These are phyloP conservation scores for Quadroppia sp. DNA, from an alignment of 2,888 invertebrate species.

Conservation along the genomic window DNA sequence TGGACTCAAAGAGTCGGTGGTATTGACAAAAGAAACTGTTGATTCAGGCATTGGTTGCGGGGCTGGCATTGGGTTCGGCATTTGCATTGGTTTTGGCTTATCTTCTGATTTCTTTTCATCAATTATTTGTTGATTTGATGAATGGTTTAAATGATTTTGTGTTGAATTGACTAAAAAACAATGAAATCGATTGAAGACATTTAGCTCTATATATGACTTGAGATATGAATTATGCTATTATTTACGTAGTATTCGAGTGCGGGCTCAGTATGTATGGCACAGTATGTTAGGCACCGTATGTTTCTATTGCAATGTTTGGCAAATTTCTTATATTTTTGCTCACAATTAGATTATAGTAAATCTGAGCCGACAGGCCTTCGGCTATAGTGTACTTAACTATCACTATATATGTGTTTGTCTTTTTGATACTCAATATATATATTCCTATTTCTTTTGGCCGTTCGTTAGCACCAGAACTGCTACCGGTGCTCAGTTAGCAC, in stretches of 20 bases:
- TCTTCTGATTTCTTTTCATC: background rate
- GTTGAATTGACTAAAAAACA: background rate
- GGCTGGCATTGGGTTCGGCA: background rate
- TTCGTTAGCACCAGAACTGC: background rate
- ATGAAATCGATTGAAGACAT: no score
- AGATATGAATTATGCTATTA: background rate
- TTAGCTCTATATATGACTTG: constrained; percentile 1
- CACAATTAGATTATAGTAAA: constrained; percentile 16
- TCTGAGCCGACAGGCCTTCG: background rate
- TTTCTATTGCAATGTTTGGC: constrained; percentile 29
- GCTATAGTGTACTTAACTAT: constrained; percentile 11
- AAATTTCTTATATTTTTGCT: background rate
- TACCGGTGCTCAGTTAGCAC: background rate
- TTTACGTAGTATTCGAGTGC: constrained; percentile 3
- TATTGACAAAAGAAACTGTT: no score
- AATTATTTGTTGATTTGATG: background rate
- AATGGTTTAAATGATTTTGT: background rate
- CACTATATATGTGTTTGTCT: constrained; percentile 17
- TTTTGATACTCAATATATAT: constrained; percentile 33
- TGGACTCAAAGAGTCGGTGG: background rate
- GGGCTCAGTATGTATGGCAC: background rate
- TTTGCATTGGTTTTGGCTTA: background rate
- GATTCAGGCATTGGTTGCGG: background rate
- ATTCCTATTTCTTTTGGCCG: background rate
- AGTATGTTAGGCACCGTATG: background rate